phyloP scores from a whole-genome alignment of 23 tunicate genomes.

The Styela plicata region DNA sequence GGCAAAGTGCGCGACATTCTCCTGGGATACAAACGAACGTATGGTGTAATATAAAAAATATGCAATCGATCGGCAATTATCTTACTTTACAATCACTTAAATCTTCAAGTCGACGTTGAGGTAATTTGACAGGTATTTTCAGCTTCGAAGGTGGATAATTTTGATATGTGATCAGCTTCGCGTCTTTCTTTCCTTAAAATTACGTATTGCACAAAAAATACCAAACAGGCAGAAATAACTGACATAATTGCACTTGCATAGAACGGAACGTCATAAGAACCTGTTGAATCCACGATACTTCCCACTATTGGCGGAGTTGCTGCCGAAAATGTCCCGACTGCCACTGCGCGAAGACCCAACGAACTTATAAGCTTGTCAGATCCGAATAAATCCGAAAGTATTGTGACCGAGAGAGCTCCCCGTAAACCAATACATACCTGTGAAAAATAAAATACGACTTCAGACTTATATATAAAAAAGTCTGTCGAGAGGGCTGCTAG shows the following conservation, averaged over 20 bases:
- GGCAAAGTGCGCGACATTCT: no score
- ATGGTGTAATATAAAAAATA: no score
- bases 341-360: slow-evolving; percentile 42
- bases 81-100: no score
- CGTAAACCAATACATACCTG: slow-evolving; percentile 37
- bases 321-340: slow-evolving; percentile 41
- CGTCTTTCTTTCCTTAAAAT: background rate
- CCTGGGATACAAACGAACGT: no score
- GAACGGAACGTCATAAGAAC: slow-evolving; percentile 34
- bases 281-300: slow-evolving; percentile 41
- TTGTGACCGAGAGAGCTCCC: slow-evolving; percentile 54
- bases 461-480: no score
- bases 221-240: slow-evolving; percentile 4
- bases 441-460: no score
- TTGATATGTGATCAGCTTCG: no score
- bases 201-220: slow-evolving; percentile 16
- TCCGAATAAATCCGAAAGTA: slow-evolving; percentile 59
- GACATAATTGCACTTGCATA: slow-evolving; percentile 38
- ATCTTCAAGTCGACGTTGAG: no score
- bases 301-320: slow-evolving; percentile 53
- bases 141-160: no score
- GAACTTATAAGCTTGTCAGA: slow-evolving; percentile 41
- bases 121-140: no score
- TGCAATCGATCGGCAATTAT: no score
- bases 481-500: no score